Percentiles rank a stretch among this genome's conserved stretches.
phyloP scores from a whole-genome alignment of 64 coral and sea anemone genomes.

The Montipora foliosa region DNA sequence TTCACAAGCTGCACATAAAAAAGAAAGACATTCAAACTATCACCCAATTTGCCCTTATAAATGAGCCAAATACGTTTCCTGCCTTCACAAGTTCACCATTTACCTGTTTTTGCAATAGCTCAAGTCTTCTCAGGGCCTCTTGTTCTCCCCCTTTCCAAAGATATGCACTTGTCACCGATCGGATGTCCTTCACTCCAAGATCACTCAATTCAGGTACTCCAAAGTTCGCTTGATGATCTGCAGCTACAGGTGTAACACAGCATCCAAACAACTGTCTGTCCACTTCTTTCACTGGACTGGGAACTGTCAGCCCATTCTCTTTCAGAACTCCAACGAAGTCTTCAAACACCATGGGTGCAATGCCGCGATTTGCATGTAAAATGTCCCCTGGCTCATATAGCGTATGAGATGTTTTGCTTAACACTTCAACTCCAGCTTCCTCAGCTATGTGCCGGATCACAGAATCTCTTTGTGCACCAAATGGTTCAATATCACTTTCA shows the following conservation, averaged over 20 bases:
- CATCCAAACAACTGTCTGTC: not conserved
- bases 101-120: conserved; percentile 29
- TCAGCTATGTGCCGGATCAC: conserved; percentile 53
- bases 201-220: conserved; percentile 55
- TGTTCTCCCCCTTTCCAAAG: conserved; percentile 70
- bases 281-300: conserved; percentile 34
- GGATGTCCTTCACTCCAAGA: conserved; percentile 58
- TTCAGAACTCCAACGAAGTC: conserved; percentile 33
- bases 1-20: conserved; percentile 19
- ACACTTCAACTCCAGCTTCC: conserved; percentile 64
- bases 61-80: not conserved
- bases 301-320: not conserved
- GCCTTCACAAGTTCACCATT: too few relatives aligned
- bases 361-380: conserved; percentile 16
- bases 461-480: conserved; percentile 57
- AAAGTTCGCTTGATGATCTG: not conserved
- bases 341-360: conserved; percentile 20
- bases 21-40: not conserved
- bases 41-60: not conserved
- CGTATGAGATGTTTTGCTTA: conserved; percentile 66
- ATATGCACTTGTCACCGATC: not conserved
- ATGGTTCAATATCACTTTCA: conserved; percentile 68
- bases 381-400: conserved; percentile 73
- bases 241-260: conserved; percentile 33
- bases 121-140: conserved; percentile 40